These are phyloP conservation scores for Pachyramphus minor DNA, from an alignment of 2,113 vertebrate genomes.

Conservation along the genomic window DNA sequence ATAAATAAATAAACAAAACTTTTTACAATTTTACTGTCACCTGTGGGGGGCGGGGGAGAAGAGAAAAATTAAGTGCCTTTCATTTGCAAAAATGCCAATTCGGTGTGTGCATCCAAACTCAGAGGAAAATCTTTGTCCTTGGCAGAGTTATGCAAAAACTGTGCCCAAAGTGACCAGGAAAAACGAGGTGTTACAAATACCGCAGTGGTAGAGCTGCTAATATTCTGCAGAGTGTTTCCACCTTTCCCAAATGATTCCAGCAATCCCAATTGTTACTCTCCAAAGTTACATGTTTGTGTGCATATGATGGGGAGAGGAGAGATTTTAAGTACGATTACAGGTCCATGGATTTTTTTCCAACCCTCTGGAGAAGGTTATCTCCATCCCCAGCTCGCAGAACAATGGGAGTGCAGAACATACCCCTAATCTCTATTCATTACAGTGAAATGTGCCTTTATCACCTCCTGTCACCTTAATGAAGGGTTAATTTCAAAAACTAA, in stretches of 20 bases:
- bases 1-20: background rate
- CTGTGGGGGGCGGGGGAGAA: too few relatives aligned
- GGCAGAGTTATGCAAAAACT: background rate
- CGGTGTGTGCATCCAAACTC: background rate
- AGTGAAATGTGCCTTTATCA: background rate
- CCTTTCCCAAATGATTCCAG: background rate
- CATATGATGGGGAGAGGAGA: background rate
- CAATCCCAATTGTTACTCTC: background rate
- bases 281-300: background rate
- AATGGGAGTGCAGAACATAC: background rate
- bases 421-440: background rate
- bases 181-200: background rate
- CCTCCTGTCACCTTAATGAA: background rate
- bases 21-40: background rate
- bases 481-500: conserved; percentile 3
- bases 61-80: accelerated
- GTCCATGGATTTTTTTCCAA: background rate
- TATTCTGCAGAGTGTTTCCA: background rate
- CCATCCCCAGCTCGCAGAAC: background rate
- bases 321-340: background rate
- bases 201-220: background rate
- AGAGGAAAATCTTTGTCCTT: background rate
- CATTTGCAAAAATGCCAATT: background rate
- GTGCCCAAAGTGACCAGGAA: background rate
- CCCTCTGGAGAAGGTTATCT: background rate